phyloP scores from a whole-genome alignment of 2,113 vertebrate genomes.

The Melanostigma gelatinosum region DNA sequence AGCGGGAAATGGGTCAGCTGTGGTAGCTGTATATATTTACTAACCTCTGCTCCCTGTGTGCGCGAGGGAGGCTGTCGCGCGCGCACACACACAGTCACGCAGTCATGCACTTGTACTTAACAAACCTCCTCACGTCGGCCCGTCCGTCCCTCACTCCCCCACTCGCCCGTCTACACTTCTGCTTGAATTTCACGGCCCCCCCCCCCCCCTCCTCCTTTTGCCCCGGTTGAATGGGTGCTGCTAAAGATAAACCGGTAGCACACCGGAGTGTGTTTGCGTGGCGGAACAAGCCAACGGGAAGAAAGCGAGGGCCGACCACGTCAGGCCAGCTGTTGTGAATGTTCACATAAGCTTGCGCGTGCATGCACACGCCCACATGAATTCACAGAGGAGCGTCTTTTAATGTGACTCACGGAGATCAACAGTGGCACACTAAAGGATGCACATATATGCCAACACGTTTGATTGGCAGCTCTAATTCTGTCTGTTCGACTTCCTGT shows the following conservation, averaged over 20 bases:
- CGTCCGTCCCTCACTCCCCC: background rate
- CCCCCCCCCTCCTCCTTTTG: background rate
- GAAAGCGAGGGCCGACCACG: conserved; percentile 51
- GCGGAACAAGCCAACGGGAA: conserved; percentile 54
- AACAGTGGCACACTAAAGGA: conserved; percentile 38
- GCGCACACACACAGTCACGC: background rate
- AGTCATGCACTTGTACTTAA: conserved; percentile 38
- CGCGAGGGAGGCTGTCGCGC: conserved; percentile 6
- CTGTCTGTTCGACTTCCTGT: conserved; percentile 63
- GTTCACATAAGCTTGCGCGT: conserved; percentile 49
- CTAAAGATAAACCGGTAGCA: conserved; percentile 77
- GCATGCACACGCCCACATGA: conserved; percentile 18
- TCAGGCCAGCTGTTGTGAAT: conserved; percentile 72
- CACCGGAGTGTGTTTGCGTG: conserved; percentile 67
- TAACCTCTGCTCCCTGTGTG: conserved; percentile 42
- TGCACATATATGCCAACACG: conserved; percentile 3
- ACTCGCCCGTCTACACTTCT: conserved; percentile 33
- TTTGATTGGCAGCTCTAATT: conserved; percentile 66
- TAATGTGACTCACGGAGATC: conserved; percentile 31
- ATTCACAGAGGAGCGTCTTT: conserved; percentile 27
- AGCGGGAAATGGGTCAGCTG: conserved; percentile 72
- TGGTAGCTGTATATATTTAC: conserved; percentile 74
- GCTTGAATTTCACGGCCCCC: conserved; percentile 31
- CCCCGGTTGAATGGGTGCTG: conserved; percentile 63
- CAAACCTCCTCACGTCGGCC: conserved; percentile 38